Percentiles rank a stretch among this genome's conserved stretches.
Evolutionary conservation across 2,888 invertebrate species (phyloP).

Genomic region (Cybosia mesomella): DNA sequence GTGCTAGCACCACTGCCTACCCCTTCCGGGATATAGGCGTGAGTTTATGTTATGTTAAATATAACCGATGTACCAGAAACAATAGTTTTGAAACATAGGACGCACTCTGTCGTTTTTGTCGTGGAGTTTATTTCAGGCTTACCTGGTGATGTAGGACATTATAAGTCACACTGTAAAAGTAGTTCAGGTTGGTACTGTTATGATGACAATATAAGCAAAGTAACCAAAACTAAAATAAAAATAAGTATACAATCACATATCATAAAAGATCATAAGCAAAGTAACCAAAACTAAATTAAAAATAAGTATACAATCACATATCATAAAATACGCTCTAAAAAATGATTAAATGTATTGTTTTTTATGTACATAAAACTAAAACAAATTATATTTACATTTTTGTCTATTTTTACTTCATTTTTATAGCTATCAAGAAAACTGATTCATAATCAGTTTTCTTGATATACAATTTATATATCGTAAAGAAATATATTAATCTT

Average conservation of each 20-base stretch:
- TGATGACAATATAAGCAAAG: background rate
- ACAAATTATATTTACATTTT: too few relatives aligned
- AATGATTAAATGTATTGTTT: background rate
- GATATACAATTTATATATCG: too few relatives aligned
- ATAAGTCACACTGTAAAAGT: background rate
- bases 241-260: background rate
- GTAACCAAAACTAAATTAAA: too few relatives aligned
- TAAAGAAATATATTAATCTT: too few relatives aligned
- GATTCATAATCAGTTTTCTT: too few relatives aligned
- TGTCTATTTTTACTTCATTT: too few relatives aligned
- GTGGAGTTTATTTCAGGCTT: background rate
- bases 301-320: too few relatives aligned
- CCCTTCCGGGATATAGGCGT: too few relatives aligned
- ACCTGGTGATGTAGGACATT: background rate
- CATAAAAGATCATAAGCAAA: too few relatives aligned
- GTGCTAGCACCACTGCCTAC: too few relatives aligned
- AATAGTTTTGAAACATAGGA: background rate
- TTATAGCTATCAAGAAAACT: too few relatives aligned
- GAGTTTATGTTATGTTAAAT: too few relatives aligned
- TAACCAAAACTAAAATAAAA: background rate
- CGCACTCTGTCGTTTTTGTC: background rate
- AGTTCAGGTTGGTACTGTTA: background rate
- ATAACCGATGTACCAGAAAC: background rate
- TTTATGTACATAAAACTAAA: background rate
- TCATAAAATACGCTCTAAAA: background rate